Evolutionary conservation across 2,888 invertebrate species (phyloP).

Genomic region (Eupithecia subumbrata): DNA sequence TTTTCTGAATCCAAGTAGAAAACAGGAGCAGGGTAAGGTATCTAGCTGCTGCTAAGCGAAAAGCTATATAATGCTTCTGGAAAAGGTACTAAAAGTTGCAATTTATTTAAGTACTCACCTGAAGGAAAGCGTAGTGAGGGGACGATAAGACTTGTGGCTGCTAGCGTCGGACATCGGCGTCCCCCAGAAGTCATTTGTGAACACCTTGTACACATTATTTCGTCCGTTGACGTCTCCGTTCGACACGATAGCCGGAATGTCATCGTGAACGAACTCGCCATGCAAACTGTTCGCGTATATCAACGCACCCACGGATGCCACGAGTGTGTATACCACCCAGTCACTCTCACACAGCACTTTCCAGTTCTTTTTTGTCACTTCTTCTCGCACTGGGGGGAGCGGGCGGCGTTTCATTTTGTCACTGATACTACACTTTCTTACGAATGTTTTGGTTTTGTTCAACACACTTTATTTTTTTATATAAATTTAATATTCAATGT

Average conservation of each 20-base stretch:
- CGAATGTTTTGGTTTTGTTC: constrained; percentile 8
- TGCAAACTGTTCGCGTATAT: constrained; percentile 89
- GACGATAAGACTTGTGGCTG: constrained; percentile 95
- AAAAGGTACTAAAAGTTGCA: not conserved
- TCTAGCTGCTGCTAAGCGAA: not conserved
- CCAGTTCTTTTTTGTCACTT: constrained; percentile 68
- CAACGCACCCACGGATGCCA: constrained; percentile 86
- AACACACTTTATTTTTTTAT: not conserved
- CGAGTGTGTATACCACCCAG: constrained; percentile 86
- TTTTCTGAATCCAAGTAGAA: not conserved
- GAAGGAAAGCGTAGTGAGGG: constrained; percentile 87
- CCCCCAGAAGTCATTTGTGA: constrained; percentile 95
- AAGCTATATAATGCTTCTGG: not conserved
- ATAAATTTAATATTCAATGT: not conserved
- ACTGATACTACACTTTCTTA: constrained; percentile 31
- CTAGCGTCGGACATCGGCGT: constrained; percentile 91
- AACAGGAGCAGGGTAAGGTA: not conserved
- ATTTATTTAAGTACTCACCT: constrained; percentile 85
- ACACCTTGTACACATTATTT: constrained; percentile 85
- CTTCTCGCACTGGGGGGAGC: constrained; percentile 76
- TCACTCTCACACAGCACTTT: constrained; percentile 73
- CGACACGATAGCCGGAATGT: constrained; percentile 91
- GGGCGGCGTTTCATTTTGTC: constrained; percentile 78
- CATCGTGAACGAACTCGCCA: constrained; percentile 95
- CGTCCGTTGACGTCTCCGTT: constrained; percentile 91